A percentile compares a stretch with the other conserved stretches of the same genome.
These are phyloP conservation scores for Clarias macrocephalus DNA, from an alignment of 2,113 vertebrate species.

Conservation along the genomic window DNA sequence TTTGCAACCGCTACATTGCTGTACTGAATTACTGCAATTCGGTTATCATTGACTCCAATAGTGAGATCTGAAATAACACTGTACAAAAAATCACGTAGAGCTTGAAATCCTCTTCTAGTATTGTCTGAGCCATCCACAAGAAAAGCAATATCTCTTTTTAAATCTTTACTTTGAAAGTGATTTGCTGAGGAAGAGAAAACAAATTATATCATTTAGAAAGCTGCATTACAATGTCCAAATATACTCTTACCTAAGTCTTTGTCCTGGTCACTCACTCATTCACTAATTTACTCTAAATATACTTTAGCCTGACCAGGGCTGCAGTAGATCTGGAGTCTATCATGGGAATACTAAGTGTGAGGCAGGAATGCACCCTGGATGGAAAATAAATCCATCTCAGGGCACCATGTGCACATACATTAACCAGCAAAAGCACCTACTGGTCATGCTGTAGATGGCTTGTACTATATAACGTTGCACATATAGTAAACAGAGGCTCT, in stretches of 20 bases:
- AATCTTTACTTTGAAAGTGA: slow-evolving; percentile 40
- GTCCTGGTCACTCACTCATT: not conserved
- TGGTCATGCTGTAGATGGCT: not conserved
- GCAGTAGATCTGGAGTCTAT: not conserved
- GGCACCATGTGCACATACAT: not conserved
- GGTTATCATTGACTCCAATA: slow-evolving; percentile 54
- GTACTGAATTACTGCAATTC: slow-evolving; percentile 62
- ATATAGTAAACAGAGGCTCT: not conserved
- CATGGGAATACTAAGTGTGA: not conserved
- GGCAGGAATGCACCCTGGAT: not conserved
- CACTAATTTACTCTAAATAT: not conserved
- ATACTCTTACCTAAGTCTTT: not conserved
- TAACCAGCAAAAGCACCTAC: not conserved
- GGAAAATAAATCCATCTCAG: not conserved
- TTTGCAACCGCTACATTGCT: slow-evolving; percentile 58
- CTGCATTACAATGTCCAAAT: not conserved
- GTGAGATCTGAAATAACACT: slow-evolving; percentile 58
- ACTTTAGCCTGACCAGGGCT: not conserved
- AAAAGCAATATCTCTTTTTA: slow-evolving; percentile 66
- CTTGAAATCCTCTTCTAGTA: slow-evolving; percentile 60
- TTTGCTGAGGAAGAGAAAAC: slow-evolving; percentile 19
- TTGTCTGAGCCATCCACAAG: slow-evolving; percentile 70
- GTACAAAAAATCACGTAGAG: slow-evolving; percentile 57
- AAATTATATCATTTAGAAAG: slow-evolving; percentile 10
- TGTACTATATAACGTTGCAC: not conserved